Base-by-base conservation (phyloP, 92 coral and sea anemone species). In the Epizoanthus ramosus region DNA sequence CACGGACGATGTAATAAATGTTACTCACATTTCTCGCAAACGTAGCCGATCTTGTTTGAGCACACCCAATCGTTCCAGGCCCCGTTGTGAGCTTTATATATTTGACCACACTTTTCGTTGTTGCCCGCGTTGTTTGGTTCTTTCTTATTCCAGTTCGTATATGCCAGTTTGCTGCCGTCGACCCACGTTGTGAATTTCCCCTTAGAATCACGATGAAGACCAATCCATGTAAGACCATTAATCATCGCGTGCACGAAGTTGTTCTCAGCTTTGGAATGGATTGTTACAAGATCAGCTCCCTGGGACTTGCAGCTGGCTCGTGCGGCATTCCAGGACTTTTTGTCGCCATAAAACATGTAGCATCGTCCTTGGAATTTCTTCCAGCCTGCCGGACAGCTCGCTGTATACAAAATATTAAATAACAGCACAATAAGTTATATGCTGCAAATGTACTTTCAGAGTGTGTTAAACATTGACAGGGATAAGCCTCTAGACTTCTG, bases 321-420 rank as follows among this genome's bases (percentile, higher is more conserved):
- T 63, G 68, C 68, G 5, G 23, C 68, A 63, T 0, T 24, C 68
- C 68, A 63, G 25, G 68, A 3, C 4, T 63, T 15, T 60, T 63
- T 63, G 8, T 63, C 24, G 24, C 25, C 24, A 17, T 63, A 17
- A 63, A 63, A 63, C 68, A 1, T 63, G 68, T 63, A 63, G 68
- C 68, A 63, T 63, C 68, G 68, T 16, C 25, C 24, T 63, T 9
- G 68, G 35, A 63, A 63, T 63, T 17, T 5, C 21, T 63, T 19
- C 68, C 68, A 63, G 68, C 68, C 68, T 63, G 68, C 21, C 68
- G 68, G 68, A 63, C 68, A 63, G 35, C 25, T 63, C 8, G 68
- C 68, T 63, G 68, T 17, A 63, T 17, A 63, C 68, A 63, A 17
- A 63, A 63, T 63, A 9, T 63, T 16, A 15, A 17, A 16, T 63